Conservation (phyloP, 2,797 vertebrate species). For the Antrozous pallidus region DNA sequence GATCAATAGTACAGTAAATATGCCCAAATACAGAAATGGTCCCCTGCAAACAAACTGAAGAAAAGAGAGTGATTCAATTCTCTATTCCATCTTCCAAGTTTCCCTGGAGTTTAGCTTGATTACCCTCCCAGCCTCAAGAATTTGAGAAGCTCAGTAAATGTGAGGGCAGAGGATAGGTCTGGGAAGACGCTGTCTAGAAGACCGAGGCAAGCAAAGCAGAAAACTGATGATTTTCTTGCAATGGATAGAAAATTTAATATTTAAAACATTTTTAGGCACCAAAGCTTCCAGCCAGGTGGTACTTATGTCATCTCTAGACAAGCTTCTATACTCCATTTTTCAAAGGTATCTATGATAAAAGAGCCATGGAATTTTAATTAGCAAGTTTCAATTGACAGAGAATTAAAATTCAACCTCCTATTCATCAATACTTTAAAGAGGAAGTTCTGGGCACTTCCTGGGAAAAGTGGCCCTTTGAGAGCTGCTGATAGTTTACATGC, state of each 20-base stretch:
- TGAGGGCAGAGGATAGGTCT: neutral
- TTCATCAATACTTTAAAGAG: constrained; percentile 71
- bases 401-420: constrained; percentile 77
- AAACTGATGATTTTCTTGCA: constrained; percentile 3
- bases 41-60: neutral
- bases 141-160: neutral
- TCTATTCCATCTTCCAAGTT: neutral
- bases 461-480: neutral
- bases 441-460: neutral
- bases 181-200: neutral
- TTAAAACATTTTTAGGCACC: constrained; percentile 14
- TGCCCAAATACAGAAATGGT: neutral
- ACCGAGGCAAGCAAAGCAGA: neutral
- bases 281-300: constrained; percentile 18
- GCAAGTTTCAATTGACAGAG: constrained; percentile 53
- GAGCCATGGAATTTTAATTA: constrained; percentile 63
- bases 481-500: neutral
- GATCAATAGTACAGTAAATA: neutral
- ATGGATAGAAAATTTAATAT: constrained; percentile 51
- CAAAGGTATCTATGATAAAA: constrained; percentile 69
- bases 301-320: constrained; percentile 18
- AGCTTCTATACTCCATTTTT: constrained; percentile 11
- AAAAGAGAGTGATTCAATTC: neutral
- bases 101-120: neutral
- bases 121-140: neutral